Conservation (phyloP, 2,113 vertebrate genomes). For the Struthidea cinerea region DNA sequence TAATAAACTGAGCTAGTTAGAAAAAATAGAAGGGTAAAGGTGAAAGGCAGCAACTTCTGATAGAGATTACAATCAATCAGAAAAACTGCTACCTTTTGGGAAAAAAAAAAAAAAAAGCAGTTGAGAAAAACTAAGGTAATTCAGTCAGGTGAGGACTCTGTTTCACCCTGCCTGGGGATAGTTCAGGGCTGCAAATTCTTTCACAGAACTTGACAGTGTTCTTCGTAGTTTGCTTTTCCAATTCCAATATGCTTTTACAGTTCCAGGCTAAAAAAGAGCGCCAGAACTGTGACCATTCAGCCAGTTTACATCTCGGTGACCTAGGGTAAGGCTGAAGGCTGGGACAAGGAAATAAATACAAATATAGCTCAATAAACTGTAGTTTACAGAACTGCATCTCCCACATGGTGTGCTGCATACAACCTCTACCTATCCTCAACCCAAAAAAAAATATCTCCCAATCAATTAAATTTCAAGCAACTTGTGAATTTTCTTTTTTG, state of each 20-base stretch:
- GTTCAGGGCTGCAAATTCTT: neutral
- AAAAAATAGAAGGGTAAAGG: neutral
- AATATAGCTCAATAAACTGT: neutral
- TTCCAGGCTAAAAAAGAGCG: neutral
- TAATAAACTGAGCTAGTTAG: neutral
- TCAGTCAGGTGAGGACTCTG: neutral
- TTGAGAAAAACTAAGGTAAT: neutral
- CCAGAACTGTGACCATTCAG: neutral
- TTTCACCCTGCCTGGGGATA: neutral
- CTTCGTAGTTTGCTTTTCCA: neutral
- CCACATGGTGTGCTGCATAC: fast-evolving
- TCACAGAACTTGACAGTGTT: neutral
- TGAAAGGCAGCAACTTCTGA: neutral
- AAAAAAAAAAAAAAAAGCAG: neutral
- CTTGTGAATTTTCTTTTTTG: neutral
- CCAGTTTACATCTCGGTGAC: neutral
- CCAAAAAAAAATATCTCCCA: neutral
- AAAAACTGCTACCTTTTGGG: neutral
- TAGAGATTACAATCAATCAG: neutral
- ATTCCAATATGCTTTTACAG: neutral
- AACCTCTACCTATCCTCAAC: neutral
- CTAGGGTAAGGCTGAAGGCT: neutral
- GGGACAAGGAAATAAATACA: neutral
- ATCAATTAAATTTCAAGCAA: neutral
- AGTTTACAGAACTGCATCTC: neutral